Evolutionary conservation across 2,797 vertebrate genomes (phyloP).

Genomic region (Semotilus atromaculatus): DNA sequence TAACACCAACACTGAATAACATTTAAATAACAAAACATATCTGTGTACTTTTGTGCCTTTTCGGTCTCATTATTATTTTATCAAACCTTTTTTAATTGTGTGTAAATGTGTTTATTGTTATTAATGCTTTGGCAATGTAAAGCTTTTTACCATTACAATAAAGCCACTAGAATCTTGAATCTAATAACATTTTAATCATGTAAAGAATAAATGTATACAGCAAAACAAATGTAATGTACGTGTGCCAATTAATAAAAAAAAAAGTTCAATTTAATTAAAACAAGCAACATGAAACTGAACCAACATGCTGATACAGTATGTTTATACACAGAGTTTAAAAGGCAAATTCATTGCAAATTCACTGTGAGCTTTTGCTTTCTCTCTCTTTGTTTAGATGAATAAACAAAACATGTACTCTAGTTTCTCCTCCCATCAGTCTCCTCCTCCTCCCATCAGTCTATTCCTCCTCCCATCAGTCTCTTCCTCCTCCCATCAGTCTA

Average conservation of each 20-base stretch:
- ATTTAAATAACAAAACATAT: not conserved
- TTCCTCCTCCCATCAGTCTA: too few species aligned
- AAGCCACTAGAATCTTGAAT: not conserved
- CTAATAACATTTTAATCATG: not conserved
- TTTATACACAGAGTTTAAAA: too few species aligned
- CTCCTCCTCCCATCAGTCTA: too few species aligned
- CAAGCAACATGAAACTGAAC: not conserved
- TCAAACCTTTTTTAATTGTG: too few species aligned
- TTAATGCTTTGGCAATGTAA: not conserved
- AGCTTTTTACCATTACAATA: not conserved
- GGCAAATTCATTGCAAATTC: not conserved
- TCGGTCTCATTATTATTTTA: not conserved
- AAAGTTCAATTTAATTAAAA: not conserved
- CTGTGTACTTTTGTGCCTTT: not conserved
- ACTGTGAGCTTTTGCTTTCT: not conserved
- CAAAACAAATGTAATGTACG: not conserved
- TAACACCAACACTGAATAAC: too few species aligned
- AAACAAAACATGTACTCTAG: not conserved
- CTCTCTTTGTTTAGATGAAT: not conserved
- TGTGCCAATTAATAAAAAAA: not conserved
- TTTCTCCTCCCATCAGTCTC: not conserved
- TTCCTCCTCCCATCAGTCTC: too few species aligned
- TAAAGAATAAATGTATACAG: not conserved
- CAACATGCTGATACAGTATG: not conserved
- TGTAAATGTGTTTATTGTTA: not conserved